Percentiles rank a stretch among this genome's conserved stretches.
Conservation (phyloP, 2,113 vertebrate species). For the Gadus chalcogrammus region DNA sequence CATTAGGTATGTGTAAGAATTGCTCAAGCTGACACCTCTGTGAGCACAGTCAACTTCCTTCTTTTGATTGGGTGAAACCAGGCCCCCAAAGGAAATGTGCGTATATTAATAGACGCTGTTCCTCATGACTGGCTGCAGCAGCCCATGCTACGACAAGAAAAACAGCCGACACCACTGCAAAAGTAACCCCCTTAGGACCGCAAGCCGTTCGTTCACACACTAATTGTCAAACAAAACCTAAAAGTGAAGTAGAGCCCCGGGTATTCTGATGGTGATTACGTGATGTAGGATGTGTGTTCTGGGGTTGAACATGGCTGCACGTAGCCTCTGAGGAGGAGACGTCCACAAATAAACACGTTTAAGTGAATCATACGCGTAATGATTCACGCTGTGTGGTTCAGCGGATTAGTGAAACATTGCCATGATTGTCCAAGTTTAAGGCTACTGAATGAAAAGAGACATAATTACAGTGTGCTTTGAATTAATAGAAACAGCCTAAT, state of each 20-base stretch:
- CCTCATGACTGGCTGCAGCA: constrained; percentile 39
- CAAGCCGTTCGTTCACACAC: constrained; percentile 37
- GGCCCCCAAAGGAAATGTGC: constrained; percentile 47
- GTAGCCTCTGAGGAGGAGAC: too few species aligned
- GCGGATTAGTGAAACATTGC: too few species aligned
- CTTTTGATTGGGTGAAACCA: constrained; percentile 41
- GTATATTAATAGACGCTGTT: constrained; percentile 60
- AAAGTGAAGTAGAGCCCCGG: constrained; percentile 2
- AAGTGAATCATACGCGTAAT: too few species aligned
- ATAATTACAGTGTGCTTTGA: too few species aligned
- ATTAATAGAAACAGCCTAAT: too few species aligned
- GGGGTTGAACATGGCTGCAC: background rate
- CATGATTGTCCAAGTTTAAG: too few species aligned
- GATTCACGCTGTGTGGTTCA: too few species aligned
- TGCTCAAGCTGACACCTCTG: constrained; percentile 31
- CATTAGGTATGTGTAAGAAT: constrained; percentile 17
- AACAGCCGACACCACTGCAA: constrained; percentile 39
- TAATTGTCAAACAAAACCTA: constrained; percentile 43
- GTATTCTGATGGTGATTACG: constrained; percentile 24
- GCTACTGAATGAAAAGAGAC: too few species aligned
- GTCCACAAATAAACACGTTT: too few species aligned
- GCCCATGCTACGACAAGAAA: constrained; percentile 40
- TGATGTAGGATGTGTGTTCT: constrained; percentile 9
- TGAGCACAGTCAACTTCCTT: constrained; percentile 41
- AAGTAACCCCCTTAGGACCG: constrained; percentile 43